Evolutionary conservation across 2,113 vertebrate genomes (phyloP).

Genomic region (Numida meleagris): DNA sequence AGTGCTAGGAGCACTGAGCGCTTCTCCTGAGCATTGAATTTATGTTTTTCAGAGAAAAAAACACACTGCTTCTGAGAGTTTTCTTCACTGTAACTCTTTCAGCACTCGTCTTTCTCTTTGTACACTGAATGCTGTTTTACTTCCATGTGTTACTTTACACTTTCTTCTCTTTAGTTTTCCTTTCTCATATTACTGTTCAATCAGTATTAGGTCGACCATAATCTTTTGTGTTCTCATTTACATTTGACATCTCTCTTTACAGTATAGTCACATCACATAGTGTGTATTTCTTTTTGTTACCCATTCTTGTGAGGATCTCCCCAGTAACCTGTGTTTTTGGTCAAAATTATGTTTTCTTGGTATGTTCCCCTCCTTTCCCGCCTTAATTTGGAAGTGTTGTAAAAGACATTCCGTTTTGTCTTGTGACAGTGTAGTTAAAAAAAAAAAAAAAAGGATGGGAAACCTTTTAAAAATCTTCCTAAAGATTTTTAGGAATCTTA

Average conservation of each 20-base stretch:
- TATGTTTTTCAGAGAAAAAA: background rate
- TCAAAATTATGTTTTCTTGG: background rate
- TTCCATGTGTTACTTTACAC: background rate
- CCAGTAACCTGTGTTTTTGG: background rate
- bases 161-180: background rate
- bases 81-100: background rate
- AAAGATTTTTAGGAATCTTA: too few species aligned
- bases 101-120: background rate
- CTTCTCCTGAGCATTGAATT: background rate
- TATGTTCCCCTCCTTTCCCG: background rate
- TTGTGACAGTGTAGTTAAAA: background rate
- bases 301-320: background rate
- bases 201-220: background rate
- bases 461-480: background rate
- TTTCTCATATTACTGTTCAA: background rate
- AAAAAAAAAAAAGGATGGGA: background rate
- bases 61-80: background rate
- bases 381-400: background rate
- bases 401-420: background rate
- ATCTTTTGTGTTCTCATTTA: background rate
- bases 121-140: background rate
- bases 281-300: background rate
- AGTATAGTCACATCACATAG: background rate
- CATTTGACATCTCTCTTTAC: background rate
- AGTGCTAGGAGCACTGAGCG: background rate